Evolutionary conservation across 1,140 invertebrate species (phyloP).

Genomic region (Rhynchophorus ferrugineus): DNA sequence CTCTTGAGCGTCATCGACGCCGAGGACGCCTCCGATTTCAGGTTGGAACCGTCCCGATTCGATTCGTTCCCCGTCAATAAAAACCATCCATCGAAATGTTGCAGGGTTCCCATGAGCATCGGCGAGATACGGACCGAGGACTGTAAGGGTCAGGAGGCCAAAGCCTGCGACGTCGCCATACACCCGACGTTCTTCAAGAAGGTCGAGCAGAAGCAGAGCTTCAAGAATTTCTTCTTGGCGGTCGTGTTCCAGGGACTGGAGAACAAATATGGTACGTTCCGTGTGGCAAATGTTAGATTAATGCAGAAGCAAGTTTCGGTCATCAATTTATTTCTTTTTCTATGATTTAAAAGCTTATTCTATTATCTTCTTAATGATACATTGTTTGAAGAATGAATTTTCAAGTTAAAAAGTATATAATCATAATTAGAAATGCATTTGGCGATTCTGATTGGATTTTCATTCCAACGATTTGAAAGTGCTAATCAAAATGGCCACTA

Average conservation of each 20-base stretch:
- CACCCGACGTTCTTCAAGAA: slow-evolving; percentile 64
- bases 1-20: slow-evolving; percentile 62
- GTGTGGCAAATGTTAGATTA: too few relatives aligned
- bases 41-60: slow-evolving; percentile 2
- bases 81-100: background rate
- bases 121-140: slow-evolving; percentile 74
- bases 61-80: too few relatives aligned
- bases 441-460: too few relatives aligned
- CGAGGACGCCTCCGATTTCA: slow-evolving; percentile 60
- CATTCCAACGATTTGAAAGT: too few relatives aligned
- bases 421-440: too few relatives aligned
- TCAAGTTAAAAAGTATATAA: too few relatives aligned
- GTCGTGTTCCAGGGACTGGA: slow-evolving; percentile 66
- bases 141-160: slow-evolving; percentile 61
- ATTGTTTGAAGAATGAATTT: too few relatives aligned
- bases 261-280: slow-evolving; percentile 58
- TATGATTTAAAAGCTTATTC: too few relatives aligned
- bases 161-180: slow-evolving; percentile 71
- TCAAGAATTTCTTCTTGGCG: slow-evolving; percentile 67
- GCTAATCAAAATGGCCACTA: too few relatives aligned
- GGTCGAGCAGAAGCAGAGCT: slow-evolving; percentile 57
- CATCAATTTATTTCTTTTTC: too few relatives aligned
- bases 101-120: slow-evolving; percentile 78
- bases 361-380: too few relatives aligned
- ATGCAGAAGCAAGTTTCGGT: too few relatives aligned